phyloP scores from a whole-genome alignment of 2,113 vertebrate species.

The Serinus canaria region DNA sequence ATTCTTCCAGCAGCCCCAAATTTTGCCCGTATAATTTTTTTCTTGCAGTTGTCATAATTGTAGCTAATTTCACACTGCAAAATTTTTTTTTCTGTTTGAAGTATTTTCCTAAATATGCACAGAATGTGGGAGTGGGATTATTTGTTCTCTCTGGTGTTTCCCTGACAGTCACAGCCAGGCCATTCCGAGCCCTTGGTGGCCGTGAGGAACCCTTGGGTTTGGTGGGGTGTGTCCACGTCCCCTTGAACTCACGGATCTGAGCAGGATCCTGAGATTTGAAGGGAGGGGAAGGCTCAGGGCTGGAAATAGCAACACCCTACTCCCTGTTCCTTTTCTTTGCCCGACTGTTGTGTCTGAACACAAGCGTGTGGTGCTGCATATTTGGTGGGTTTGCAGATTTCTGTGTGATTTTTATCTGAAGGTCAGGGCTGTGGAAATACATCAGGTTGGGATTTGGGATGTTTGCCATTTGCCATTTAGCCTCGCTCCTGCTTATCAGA shows the following conservation, averaged over 20 bases:
- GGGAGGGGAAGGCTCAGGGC: slow-evolving; percentile 35
- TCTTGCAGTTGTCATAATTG: slow-evolving; percentile 81
- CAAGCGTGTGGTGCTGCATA: slow-evolving; percentile 49
- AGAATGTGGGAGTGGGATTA: slow-evolving; percentile 44
- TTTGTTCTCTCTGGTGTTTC: not conserved
- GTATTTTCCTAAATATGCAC: slow-evolving; percentile 67
- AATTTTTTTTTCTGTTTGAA: slow-evolving; percentile 72
- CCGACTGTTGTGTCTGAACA: slow-evolving; percentile 63
- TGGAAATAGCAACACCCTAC: slow-evolving; percentile 44
- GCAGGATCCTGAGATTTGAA: slow-evolving; percentile 10
- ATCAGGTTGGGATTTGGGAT: slow-evolving; percentile 71
- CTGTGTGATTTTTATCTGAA: slow-evolving; percentile 67
- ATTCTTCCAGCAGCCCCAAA: slow-evolving; percentile 85
- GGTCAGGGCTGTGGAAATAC: slow-evolving; percentile 74
- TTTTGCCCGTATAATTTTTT: slow-evolving; percentile 79
- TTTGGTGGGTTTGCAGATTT: slow-evolving; percentile 71
- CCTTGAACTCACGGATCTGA: fast-evolving
- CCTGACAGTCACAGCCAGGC: not conserved
- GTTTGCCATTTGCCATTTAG: slow-evolving; percentile 72
- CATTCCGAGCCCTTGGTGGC: not conserved
- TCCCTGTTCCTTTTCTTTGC: not conserved
- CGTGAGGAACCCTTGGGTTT: not conserved
- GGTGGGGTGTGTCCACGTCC: not conserved
- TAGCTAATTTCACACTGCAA: slow-evolving; percentile 80
- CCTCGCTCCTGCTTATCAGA: slow-evolving; percentile 73